Percentiles rank a stretch among this genome's conserved stretches.
Evolutionary conservation across 2,113 vertebrate genomes (phyloP).

Genomic region (Epinephelus lanceolatus): DNA sequence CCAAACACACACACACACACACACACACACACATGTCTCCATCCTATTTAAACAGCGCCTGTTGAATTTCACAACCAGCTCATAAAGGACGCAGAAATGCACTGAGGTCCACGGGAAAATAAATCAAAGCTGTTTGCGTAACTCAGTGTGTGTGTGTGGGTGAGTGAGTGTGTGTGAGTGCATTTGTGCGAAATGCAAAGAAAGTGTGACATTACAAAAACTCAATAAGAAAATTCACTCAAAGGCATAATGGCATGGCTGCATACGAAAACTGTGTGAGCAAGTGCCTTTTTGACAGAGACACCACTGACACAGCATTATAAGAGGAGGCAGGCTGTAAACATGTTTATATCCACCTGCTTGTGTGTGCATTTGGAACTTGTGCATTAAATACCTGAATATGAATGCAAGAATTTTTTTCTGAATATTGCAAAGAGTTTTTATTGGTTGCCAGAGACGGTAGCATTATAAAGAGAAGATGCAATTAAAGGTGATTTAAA

Average conservation of each 20-base stretch:
- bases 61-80: conserved; percentile 87
- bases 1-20: conserved; percentile 40
- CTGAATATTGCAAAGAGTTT: neutral
- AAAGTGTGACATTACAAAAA: conserved; percentile 43
- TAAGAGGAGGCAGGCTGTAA: neutral
- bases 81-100: conserved; percentile 71
- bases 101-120: conserved; percentile 68
- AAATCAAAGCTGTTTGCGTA: conserved; percentile 73
- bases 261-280: conserved; percentile 77
- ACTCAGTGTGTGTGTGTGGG: neutral
- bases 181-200: conserved; percentile 76
- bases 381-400: neutral
- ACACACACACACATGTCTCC: conserved; percentile 53
- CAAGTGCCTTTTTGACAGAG: neutral
- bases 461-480: neutral
- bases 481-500: neutral
- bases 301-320: neutral
- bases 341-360: neutral
- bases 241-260: conserved; percentile 78
- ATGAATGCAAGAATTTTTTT: neutral
- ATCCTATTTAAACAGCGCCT: conserved; percentile 79
- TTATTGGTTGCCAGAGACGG: neutral
- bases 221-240: conserved; percentile 76
- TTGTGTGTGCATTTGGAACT: neutral
- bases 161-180: neutral